Evolutionary conservation across 2,797 vertebrate species (phyloP), one percentile per base, ranked within the genome.

Genomic region (Psittacula derbiana): DNA sequence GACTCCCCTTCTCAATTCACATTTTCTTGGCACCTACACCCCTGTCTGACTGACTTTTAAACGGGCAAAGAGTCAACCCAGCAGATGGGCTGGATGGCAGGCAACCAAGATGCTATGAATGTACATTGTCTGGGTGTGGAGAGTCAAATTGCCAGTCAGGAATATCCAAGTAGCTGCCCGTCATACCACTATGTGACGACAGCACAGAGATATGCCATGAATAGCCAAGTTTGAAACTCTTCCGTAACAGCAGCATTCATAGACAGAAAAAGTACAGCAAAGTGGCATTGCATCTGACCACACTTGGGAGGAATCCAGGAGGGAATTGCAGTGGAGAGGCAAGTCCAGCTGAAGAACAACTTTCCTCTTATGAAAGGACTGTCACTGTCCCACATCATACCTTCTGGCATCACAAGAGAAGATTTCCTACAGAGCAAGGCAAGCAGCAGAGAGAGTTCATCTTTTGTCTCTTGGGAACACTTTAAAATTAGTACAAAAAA

Each of bases 11-110:
- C 95, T 91, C 93, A 90, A 91, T 83, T 86, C 95, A 76, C 92
- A 86, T 92, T 90, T 92, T 93, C 94, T 96, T 97, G 96, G 96
- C 94, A 88, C 70, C 80, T 79, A 88, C 52, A 80, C 55, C 82
- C 92, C 57, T 91, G 91, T 95, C 96, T 96, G 92, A 88, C 95
- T 97, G 96, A 96, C 87, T 96, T 95, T 89, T 93, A 95, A 95
- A 90, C 1, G 41, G 95, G 94, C 92, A 95, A 83, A 91, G 91
- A 95, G 83, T 96, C 96, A 95, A 91, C 60, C 85, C 85, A 95
- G 87, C 96, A 96, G 96, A 97, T 94, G 93, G 95, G 87, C 69
- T 21, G 65, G 49, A 85, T 96, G 94, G 95, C 93, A 96, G 85
- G 79, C 89, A 84, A 96, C 92, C 95, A 96, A 95, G 74, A 73